A percentile compares a stretch with the other conserved stretches of the same genome.
Conservation (phyloP, 2,888 invertebrate genomes). For the Nymphalis c-album region DNA sequence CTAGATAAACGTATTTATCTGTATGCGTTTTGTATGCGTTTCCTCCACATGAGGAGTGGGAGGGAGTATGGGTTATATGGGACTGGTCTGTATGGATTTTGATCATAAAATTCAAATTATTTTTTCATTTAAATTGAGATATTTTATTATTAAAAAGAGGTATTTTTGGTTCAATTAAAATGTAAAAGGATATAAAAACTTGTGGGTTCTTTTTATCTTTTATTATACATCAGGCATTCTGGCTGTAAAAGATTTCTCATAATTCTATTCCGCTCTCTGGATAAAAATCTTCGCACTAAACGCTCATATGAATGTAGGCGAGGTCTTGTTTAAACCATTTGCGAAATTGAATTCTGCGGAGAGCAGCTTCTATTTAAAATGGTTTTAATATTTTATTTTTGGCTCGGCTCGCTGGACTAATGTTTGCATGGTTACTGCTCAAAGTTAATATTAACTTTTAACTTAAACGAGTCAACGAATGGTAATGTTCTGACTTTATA, state of each 20-base stretch:
- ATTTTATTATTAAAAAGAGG: neutral
- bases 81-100: too few relatives aligned
- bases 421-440: conserved; percentile 15
- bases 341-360: conserved; percentile 32
- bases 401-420: conserved; percentile 9
- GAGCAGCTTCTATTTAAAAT: conserved; percentile 32
- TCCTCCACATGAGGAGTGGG: too few relatives aligned
- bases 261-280: conserved; percentile 2
- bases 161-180: neutral
- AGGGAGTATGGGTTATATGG: too few relatives aligned
- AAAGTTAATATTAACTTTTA: conserved; percentile 25
- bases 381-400: conserved; percentile 32
- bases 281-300: conserved; percentile 12
- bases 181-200: neutral
- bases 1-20: too few relatives aligned
- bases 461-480: conserved; percentile 11
- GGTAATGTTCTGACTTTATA: conserved; percentile 1
- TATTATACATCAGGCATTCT: conserved; percentile 4
- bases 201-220: neutral
- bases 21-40: too few relatives aligned
- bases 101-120: neutral
- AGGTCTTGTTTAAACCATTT: conserved; percentile 34
- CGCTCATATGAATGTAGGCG: conserved; percentile 21
- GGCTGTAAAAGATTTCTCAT: conserved; percentile 7
- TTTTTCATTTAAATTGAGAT: neutral